These are phyloP conservation scores for Enteromius radiatus DNA, from an alignment of 2,797 vertebrate species.

Conservation along the genomic window DNA sequence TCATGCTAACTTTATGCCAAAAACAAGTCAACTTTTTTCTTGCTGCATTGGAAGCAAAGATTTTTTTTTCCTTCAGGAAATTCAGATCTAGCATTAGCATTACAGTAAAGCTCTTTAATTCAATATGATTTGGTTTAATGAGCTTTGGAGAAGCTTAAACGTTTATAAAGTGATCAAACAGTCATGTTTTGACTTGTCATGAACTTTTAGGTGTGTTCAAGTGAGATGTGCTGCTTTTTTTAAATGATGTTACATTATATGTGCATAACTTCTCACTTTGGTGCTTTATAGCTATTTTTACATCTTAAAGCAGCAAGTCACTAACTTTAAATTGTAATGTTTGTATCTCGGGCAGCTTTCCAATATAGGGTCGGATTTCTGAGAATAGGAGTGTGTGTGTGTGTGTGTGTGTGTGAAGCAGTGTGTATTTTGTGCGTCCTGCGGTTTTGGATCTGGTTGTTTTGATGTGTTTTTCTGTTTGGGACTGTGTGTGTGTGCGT, in stretches of 20 bases:
- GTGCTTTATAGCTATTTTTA: neutral
- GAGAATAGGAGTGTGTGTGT: neutral
- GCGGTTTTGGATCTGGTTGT: constrained; percentile 38
- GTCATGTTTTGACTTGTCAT: constrained; percentile 15
- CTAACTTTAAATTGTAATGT: neutral
- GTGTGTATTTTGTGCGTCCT: constrained; percentile 16
- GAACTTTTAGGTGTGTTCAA: neutral
- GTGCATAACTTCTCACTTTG: neutral
- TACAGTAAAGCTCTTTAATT: constrained; percentile 31
- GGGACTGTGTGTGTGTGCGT: neutral
- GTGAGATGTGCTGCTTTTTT: neutral
- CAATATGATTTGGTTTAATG: constrained; percentile 22
- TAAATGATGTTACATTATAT: neutral
- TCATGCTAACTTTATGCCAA: too few species aligned
- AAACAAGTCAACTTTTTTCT: neutral
- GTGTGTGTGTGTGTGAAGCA: constrained; percentile 22
- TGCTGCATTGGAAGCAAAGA: neutral
- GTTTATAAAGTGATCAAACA: constrained; percentile 21
- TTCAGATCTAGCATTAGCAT: neutral
- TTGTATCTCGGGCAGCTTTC: neutral
- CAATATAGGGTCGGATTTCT: neutral
- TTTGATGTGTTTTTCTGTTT: constrained; percentile 46
- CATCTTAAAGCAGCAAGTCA: neutral
- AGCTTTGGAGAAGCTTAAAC: constrained; percentile 21
- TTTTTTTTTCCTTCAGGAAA: constrained; percentile 2